Base-by-base conservation (phyloP, 2,888 invertebrate genomes). In the Nemapogon koenigi region DNA sequence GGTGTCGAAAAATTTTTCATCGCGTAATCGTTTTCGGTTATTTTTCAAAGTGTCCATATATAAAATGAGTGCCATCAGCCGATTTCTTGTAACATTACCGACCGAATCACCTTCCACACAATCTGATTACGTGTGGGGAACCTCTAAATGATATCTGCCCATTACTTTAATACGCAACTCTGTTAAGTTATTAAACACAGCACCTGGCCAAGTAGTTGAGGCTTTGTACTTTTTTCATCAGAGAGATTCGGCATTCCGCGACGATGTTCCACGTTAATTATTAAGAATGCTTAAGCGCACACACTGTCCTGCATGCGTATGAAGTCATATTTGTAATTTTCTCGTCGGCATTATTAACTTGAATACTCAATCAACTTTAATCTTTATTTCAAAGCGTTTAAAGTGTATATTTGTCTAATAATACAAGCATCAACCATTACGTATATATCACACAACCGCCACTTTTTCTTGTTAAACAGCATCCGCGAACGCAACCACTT, bases 81-180 rank as follows among this genome's bases (percentile, higher is more conserved):
- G 16, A 15, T 31, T 31, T 31, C 31, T 15, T 31, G 31, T 31
- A 3, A n/a, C n/a, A n/a, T n/a, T n/a, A n/a, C n/a, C n/a, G n/a
- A n/a, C n/a, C n/a, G n/a, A n/a, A n/a, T 15, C 30, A 16, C 11
- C 30, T 8, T 15, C 14, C 4, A 14, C 15, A 31, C 31, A 16
- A 31, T 31, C 31, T 31, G 15, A 31, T 31, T 15, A 31, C 31
- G 8, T n/a, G 31, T 17, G 31, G 31, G 31, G 16, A 31, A 17
- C 31, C 31, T 28, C 7, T 33, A 33, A 33, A 33, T 33, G 51
- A 57, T 31, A 29, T 53, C 49, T 50, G 54, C 52, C 52, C 57
- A 66, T 70, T 71, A 68, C 57, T 48, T 59, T 69, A 70, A 69
- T 66, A 60, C 60, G 55, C 53, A 50, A 56, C 59, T 59, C 62